Evolutionary conservation across 2,113 vertebrate genomes (phyloP), one percentile per base, ranked within the genome.

Genomic region (Eptesicus fuscus): DNA sequence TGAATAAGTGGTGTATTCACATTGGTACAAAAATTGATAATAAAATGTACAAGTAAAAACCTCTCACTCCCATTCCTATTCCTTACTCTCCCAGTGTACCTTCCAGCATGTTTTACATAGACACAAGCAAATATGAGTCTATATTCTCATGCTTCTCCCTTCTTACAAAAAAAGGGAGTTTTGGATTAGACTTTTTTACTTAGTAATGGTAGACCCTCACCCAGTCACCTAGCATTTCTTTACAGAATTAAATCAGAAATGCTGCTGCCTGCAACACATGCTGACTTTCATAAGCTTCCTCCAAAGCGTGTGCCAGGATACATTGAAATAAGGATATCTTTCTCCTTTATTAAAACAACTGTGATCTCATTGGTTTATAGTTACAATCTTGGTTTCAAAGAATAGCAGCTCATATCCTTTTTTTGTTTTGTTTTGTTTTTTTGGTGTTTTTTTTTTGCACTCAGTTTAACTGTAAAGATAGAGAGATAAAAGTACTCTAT

Each of bases 191-290:
- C 77, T n/a, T 63, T 67, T 70, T 84, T 9, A 63, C 65, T 93
- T 82, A 42, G 10, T 95, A 61, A 61, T 56, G 35, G 32, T 49
- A 61, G 74, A 88, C 37, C 28, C 16, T 77, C 88, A 30, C 25
- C 65, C 28, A 70, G 30, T 9, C 51, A 20, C 44, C 40, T 59
- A 22, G 12, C 47, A 22, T 83, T 83, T 94, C 73, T 95, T 95
- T 11, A 32, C 32, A 82, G 30, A 96, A 77, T 80, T 91, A 87
- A 92, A 76, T 85, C 74, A 94, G 59, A 94, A 85, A 53, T 20
- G 12, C 56, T 25, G 2, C 70, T 65, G 42, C 51, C 79, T 77
- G 63, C n/a, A 35, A 40, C n/a, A 16, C 9, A 56, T n/a, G 51
- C 70, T 78, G 30, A 23, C 40, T 88, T 92, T 71, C 14, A 42